A percentile compares a stretch with the other conserved stretches of the same genome.
These are phyloP conservation scores for Conomelus anceps DNA, from an alignment of 2,888 invertebrate genomes.

Conservation along the genomic window DNA sequence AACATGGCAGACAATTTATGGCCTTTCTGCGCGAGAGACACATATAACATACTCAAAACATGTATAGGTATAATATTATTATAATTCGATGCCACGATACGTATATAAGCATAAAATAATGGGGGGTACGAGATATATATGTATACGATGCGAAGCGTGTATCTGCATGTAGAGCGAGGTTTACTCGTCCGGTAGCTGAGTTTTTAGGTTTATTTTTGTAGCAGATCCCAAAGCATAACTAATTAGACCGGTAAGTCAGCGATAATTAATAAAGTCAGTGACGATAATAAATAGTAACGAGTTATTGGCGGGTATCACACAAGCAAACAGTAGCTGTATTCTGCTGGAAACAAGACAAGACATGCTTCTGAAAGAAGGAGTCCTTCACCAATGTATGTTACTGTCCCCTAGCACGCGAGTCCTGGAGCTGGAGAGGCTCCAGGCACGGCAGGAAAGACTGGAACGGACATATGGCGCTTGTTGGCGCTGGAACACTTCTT, in stretches of 20 bases:
- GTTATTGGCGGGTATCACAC: neutral
- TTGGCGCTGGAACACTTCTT: no score
- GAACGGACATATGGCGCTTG: no score
- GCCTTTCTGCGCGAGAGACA: neutral
- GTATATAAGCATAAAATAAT: no score
- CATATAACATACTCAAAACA: no score
- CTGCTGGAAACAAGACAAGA: conserved; percentile 14
- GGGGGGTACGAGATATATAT: no score
- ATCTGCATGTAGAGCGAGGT: neutral
- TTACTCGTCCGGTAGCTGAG: neutral
- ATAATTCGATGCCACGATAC: no score
- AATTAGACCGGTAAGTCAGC: neutral
- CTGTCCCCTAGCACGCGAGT: conserved; percentile 8
- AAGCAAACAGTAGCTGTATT: neutral
- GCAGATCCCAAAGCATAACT: no score
- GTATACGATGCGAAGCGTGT: neutral
- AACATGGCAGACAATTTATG: neutral
- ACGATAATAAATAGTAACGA: no score
- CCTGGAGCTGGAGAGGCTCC: neutral
- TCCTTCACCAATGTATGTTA: neutral
- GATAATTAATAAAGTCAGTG: neutral
- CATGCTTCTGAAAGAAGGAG: conserved; percentile 3
- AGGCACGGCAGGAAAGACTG: no score
- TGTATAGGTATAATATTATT: no score
- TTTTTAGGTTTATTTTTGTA: neutral